Base-by-base conservation (phyloP, 1,140 invertebrate species). In the Penaeus japonicus region DNA sequence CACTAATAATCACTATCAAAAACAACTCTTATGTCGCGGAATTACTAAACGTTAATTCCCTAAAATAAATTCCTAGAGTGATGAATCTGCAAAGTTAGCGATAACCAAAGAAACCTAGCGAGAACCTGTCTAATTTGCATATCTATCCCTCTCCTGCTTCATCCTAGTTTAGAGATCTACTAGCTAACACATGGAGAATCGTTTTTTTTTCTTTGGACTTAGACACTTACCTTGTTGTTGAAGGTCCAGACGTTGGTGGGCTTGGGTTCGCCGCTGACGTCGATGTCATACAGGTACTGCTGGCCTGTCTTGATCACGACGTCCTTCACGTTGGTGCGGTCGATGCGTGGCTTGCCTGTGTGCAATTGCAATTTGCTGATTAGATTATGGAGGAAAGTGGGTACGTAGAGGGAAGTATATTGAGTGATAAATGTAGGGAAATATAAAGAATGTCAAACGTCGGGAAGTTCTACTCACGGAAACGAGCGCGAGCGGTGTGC, bases 401-500 rank as follows among this genome's bases (percentile, higher is more conserved):
- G 24, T 39, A 39, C 17, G 7, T 0, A 84, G 7, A 85, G 1
- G 15, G 17, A 4, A 1, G 55, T 32, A n/a, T 10, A 2, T 2
- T 22, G 30, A 32, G 39, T 0, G 32, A 47, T 30, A 32, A 24
- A 35, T 4, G 24, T 18, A 30, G 22, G 12, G 39, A 85, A 35
- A 27, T 0, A 15, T 0, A 0, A 24, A 15, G 22, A n/a, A 3
- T 4, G 17, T 27, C 27, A 39, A 24, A 84, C 77, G 22, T 87
- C 12, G 85, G 54, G 22, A 91, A 24, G 22, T 4, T 35, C 15
- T n/a, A 96, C 96, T 96, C 93, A 97, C 96, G 93, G 94, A 95
- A 97, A 92, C 97, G 94, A 27, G 98, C 96, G 92, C 99, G 99
- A 78, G 98, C 98, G n/a, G 96, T 96, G 91, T 99, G 97, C 92